phyloP scores from a whole-genome alignment of 2,888 invertebrate genomes.

The Bugula neritina region DNA sequence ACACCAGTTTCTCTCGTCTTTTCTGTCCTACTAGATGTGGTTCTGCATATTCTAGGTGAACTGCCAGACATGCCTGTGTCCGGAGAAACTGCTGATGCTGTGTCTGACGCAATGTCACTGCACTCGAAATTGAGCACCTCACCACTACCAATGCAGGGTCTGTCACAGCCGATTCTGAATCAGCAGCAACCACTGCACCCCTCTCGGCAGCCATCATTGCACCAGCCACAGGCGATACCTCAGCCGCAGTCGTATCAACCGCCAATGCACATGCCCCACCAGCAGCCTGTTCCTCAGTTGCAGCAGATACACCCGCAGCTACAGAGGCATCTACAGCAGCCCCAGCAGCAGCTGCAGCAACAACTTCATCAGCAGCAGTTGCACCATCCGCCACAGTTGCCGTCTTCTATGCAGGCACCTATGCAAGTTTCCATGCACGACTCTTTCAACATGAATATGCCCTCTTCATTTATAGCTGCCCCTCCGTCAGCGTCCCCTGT shows the following conservation, averaged over 20 bases:
- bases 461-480: not conserved
- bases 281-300: slow-evolving; percentile 27
- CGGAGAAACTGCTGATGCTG: not conserved
- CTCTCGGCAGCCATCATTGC: not conserved
- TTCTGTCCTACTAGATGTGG: too few species aligned
- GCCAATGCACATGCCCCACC: slow-evolving; percentile 5
- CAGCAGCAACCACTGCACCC: not conserved
- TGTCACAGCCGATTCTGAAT: not conserved
- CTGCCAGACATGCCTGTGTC: not conserved
- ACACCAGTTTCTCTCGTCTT: too few species aligned
- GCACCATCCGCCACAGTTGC: not conserved
- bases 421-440: not conserved
- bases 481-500: not conserved
- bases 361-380: slow-evolving; percentile 8
- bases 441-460: not conserved
- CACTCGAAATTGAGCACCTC: not conserved
- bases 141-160: not conserved
- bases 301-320: slow-evolving; percentile 28
- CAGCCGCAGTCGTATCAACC: slow-evolving; percentile 32
- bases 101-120: not conserved
- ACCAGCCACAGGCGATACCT: slow-evolving; percentile 28
- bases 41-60: not conserved
- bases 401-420: not conserved
- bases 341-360: slow-evolving; percentile 28
- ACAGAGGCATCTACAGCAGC: slow-evolving; percentile 27